Conservation (phyloP, 92 coral and sea anemone genomes). For the Pocillopora grandis region DNA sequence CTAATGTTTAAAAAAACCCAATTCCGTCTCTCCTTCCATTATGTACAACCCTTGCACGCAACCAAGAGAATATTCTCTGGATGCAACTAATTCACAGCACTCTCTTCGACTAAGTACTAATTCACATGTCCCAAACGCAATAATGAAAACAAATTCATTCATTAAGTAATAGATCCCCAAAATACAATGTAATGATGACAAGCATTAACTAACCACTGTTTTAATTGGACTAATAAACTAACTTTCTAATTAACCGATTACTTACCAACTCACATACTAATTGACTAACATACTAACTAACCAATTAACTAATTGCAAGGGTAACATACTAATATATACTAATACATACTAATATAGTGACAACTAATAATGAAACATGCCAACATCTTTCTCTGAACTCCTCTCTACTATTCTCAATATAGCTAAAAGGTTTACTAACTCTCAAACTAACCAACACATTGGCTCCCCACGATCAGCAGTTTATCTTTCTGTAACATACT, state of each 20-base stretch:
- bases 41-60: no score
- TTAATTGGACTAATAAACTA: neutral
- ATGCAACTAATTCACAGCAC: no score
- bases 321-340: neutral
- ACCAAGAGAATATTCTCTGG: no score
- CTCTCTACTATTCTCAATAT: neutral
- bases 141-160: no score
- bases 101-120: no score
- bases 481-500: neutral
- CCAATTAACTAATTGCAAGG: neutral
- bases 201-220: neutral
- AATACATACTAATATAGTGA: neutral
- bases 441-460: neutral
- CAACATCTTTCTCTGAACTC: neutral
- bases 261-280: neutral
- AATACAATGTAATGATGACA: no score
- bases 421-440: neutral
- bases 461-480: neutral
- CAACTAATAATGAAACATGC: neutral
- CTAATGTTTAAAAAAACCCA: no score
- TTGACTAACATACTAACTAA: neutral
- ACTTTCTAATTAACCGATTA: neutral
- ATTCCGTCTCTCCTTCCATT: no score
- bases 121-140: no score
- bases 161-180: no score